Conservation (phyloP, 30 jellyfish, hydroid and myxozoan species). For the Aurelia aurita region DNA sequence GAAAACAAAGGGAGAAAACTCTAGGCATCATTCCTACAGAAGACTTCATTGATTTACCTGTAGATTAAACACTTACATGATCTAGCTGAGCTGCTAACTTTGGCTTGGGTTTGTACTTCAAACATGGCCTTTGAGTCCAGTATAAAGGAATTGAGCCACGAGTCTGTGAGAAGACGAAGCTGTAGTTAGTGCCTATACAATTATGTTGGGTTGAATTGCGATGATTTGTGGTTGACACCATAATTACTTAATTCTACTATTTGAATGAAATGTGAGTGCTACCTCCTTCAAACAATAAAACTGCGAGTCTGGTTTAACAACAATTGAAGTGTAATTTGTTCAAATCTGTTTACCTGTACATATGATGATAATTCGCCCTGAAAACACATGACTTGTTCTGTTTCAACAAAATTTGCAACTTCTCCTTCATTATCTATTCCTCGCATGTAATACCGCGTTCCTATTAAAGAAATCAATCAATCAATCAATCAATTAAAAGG, state of each 20-base stretch:
- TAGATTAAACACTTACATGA: slow-evolving; percentile 73
- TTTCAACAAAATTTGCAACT: slow-evolving; percentile 98
- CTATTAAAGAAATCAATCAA: slow-evolving; percentile 40
- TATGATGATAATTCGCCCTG: slow-evolving; percentile 90
- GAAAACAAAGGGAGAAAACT: too few species aligned
- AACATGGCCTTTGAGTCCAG: slow-evolving; percentile 98
- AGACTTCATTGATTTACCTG: too few species aligned
- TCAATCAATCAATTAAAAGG: neutral
- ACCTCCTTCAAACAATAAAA: too few species aligned
- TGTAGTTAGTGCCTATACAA: too few species aligned
- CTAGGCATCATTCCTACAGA: too few species aligned
- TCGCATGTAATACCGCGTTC: slow-evolving; percentile 96
- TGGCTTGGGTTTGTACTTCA: slow-evolving; percentile 95
- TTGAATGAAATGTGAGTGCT: too few species aligned
- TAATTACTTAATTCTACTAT: too few species aligned
- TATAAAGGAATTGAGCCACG: slow-evolving; percentile 98
- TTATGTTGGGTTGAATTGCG: too few species aligned
- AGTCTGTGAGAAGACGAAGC: slow-evolving; percentile 59
- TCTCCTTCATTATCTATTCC: slow-evolving; percentile 96
- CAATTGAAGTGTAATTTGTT: too few species aligned
- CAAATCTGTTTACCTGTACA: slow-evolving; percentile 72
- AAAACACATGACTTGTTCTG: slow-evolving; percentile 84
- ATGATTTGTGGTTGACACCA: too few species aligned
- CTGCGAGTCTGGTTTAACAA: too few species aligned
- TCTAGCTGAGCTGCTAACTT: slow-evolving; percentile 43